These are phyloP conservation scores for Nemotelus pantherinus DNA, from an alignment of 2,888 invertebrate genomes.

Conservation along the genomic window DNA sequence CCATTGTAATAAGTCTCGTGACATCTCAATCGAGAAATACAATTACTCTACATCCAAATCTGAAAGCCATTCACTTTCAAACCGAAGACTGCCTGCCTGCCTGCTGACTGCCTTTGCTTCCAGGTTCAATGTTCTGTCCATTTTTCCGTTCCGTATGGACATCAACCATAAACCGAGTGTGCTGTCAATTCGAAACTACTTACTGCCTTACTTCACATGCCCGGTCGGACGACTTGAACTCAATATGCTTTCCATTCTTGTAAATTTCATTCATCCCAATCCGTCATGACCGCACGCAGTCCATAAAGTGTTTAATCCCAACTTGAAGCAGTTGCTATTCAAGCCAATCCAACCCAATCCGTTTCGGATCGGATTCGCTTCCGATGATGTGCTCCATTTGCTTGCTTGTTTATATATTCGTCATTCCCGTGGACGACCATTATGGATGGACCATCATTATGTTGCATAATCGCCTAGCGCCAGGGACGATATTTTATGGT, in stretches of 20 bases:
- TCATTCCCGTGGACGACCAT: not conserved
- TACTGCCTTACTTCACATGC: conserved; percentile 3
- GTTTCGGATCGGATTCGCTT: not conserved
- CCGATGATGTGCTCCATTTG: not conserved
- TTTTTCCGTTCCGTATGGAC: conserved; percentile 1
- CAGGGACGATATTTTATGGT: conserved; percentile 36
- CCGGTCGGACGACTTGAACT: conserved; percentile 1
- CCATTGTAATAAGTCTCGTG: conserved; percentile 1
- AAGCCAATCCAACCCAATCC: not conserved
- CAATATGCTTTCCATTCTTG: conserved; percentile 34
- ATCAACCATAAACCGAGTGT: conserved; percentile 12
- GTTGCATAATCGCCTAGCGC: conserved; percentile 27
- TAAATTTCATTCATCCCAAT: conserved; percentile 36
- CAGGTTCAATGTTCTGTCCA: conserved; percentile 11
- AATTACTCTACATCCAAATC: conserved; percentile 22
- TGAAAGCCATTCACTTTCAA: conserved; percentile 7
- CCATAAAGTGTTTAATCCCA: conserved; percentile 31
- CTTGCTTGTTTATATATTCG: conserved; percentile 1
- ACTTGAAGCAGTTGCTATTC: conserved; percentile 7
- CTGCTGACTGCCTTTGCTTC: not conserved
- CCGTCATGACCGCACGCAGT: conserved; percentile 22
- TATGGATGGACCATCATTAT: not conserved
- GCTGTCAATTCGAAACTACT: conserved; percentile 17
- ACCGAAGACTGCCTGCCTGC: conserved; percentile 1
- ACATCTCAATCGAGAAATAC: conserved; percentile 11